Evolutionary conservation across 2,888 invertebrate species (phyloP), one percentile per base, ranked within the genome.

Genomic region (Aspidiotus destructor): DNA sequence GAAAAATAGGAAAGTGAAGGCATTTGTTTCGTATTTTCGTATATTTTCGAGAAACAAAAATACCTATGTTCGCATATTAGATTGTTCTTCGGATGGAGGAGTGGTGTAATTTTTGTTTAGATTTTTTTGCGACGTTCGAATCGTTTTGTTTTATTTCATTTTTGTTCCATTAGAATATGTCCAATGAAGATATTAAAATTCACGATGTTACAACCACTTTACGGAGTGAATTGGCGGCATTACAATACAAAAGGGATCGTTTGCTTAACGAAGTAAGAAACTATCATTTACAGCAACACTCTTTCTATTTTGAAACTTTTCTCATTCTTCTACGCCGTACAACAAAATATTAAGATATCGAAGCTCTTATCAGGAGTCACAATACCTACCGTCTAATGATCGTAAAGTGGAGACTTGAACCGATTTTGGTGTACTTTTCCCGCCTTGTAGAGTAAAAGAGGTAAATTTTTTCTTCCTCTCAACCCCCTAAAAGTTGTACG

Each of bases 181-280:
- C 79, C 80, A 13, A 78, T n/a, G 76, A 77, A 16, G 76, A 76
- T 70, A 75, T 75, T 75, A 77, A 76, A 74, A 75, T 75, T 70
- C 82, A 85, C 75, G 90, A 90, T 77, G 78, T 88, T 73, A 82
- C 87, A 41, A 89, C 89, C 52, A 82, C 86, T 10, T 79, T 92
- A 70, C 83, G 89, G 73, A 91, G 91, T 78, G 92, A 92, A 77
- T 79, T 92, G 73, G 92, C 92, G 16, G 91, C 86, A 3, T 79
- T 90, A 61, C 89, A 89, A 75, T 92, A 89, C 77, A 91, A 91
- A 78, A 82, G 88, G 71, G 91, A 92, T 76, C 85, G 89, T 70
- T 81, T 92, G 28, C 80, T 85, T 71, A 82, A 84, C 63, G 91
- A 92, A 82, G 86, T 90, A 77, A 81, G 72, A 13, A 67, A 16